Base-by-base conservation (phyloP, 2,888 invertebrate species). In the Melipona beecheii region DNA sequence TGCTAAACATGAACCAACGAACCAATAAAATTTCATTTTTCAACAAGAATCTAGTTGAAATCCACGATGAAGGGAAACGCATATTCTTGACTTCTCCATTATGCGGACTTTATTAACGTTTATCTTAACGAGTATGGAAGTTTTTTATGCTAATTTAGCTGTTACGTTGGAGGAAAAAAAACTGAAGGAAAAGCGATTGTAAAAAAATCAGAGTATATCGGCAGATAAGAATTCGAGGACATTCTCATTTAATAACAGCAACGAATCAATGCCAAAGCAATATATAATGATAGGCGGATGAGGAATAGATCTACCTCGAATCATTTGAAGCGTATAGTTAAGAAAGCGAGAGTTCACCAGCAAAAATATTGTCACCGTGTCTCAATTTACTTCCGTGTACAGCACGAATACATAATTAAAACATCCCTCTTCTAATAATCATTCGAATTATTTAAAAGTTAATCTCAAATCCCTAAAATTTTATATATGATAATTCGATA, bases 161-260 rank as follows among this genome's bases (percentile, higher is more conserved):
- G 19, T 64, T 49, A 36, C 27, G 31, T 78, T 69, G 31, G 72
- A 75, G 43, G 56, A 36, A 68, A 62, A 78, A 84, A 83, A 86
- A 76, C 49, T 62, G 56, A 76, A 75, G 64, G 71, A 77, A 80
- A 78, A 68, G 58, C 31, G 52, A 75, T 60, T 71, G 58, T 75
- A 77, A 68, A 77, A 4, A 68, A 80, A 75, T 27, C 65, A 49
- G 73, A 72, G 64, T 68, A 27, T 65, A 81, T 74, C 56, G 73
- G 27, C 31, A 27, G n/a, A n/a, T n/a, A 83, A 78, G 75, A 75
- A 83, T 78, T 76, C 83, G 75, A 81, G 83, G 81, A 52, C 81
- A 65, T 74, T 78, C 83, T 78, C 83, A 78, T 75, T 78, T 80
- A 85, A 86, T 70, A 70, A 56, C 58, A n/a, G 15, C 4, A 15